Evolutionary conservation across 2,888 invertebrate species (phyloP), one percentile per base, ranked within the genome.

Genomic region (Zygogramma bicolorata): DNA sequence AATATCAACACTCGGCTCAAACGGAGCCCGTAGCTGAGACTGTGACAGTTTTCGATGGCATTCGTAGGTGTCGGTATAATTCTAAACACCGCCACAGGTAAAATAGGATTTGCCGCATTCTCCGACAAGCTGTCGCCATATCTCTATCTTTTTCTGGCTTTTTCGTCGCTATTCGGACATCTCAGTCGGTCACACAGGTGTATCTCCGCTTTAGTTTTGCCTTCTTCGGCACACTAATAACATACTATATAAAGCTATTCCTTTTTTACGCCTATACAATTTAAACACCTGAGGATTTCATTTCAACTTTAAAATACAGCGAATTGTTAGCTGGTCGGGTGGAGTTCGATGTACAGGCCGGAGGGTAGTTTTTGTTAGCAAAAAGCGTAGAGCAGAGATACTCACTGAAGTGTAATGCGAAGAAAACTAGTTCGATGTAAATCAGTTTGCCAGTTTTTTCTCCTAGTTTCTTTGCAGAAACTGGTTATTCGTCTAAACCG

Each of bases 61-160:
- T 42, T 70, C 40, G 71, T 74, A 68, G 74, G 74, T 66, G 74
- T 68, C 42, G 6, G 58, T 38, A 53, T 49, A 62, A 77, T 66
- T 72, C 71, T 72, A 72, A 75, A 61, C 68, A 40, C 73, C 80
- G 74, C 79, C 83, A 83, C 85, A 87, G 86, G 86, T 86, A 86
- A 84, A 85, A 85, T 83, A 82, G 83, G 85, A 86, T 85, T 86
- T 84, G 84, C 84, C 83, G 86, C 87, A 87, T 87, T 87, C 87
- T 81, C 84, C 86, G 87, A 84, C 87, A 81, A 77, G 77, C 81
- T 84, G 87, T 86, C 87, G 86, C 86, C 87, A 85, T 80, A 79
- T 70, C 70, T 77, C 79, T 78, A 67, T 84, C 84, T 81, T 77
- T 77, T 66, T 85, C 80, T 74, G 70, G 70, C 81, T 62, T 77